Conservation (phyloP, 1,140 invertebrate species). For the Rhagoletis pomonella region DNA sequence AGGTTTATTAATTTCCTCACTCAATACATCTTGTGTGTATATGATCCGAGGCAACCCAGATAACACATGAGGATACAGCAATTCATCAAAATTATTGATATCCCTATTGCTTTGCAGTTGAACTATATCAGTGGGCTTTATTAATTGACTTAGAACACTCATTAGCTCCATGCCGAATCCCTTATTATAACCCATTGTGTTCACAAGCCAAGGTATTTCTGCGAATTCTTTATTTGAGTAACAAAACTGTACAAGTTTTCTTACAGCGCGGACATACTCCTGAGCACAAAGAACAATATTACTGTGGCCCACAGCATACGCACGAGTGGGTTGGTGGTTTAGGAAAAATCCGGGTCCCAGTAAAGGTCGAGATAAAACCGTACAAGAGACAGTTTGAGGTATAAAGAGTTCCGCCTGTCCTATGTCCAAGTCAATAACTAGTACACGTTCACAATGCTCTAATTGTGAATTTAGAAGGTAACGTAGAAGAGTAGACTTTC, state of each 20-base stretch:
- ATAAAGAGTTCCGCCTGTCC: conserved; percentile 86
- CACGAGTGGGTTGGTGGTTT: conserved; percentile 67
- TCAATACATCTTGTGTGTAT: conserved; percentile 59
- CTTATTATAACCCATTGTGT: conserved; percentile 80
- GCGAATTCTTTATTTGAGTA: conserved; percentile 62
- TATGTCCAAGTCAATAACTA: conserved; percentile 85
- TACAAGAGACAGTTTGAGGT: conserved; percentile 80
- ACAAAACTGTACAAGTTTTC: conserved; percentile 72
- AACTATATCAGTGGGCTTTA: conserved; percentile 76
- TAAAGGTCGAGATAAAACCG: conserved; percentile 77
- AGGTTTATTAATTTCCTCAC: conserved; percentile 33
- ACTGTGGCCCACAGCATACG: conserved; percentile 75
- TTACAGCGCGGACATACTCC: conserved; percentile 75
- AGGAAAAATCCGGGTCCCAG: conserved; percentile 81
- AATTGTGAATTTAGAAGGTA: conserved; percentile 81
- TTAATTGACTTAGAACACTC: conserved; percentile 72
- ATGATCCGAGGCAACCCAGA: conserved; percentile 61
- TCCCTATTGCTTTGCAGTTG: conserved; percentile 75
- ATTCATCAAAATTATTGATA: conserved; percentile 76
- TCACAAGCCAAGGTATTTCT: conserved; percentile 77
- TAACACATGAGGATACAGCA: conserved; percentile 71
- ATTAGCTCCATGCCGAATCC: conserved; percentile 77
- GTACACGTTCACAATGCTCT: conserved; percentile 71
- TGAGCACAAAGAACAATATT: conserved; percentile 75
- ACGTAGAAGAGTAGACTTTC: conserved; percentile 83